Evolutionary conservation across 2,797 vertebrate genomes (phyloP), one percentile per base, ranked within the genome.

Genomic region (Trichosurus vulpecula): DNA sequence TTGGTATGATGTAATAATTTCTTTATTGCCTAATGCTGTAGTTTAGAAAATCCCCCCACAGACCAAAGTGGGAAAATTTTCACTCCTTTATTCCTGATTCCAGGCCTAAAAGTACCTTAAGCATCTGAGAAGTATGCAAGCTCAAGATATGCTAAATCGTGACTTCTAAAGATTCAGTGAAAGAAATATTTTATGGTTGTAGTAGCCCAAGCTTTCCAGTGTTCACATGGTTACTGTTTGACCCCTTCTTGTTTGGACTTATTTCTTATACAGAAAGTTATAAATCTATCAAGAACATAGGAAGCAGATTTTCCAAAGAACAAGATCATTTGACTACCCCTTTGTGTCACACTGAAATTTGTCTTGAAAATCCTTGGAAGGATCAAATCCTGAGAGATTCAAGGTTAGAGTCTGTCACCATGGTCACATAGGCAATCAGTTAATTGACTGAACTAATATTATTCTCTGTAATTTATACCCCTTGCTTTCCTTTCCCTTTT

Each of bases 201-300:
- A n/a, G 31, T 54, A 58, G 52, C 90, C n/a, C 54, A 87, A 95
- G 54, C 27, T 41, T 56, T 52, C 14, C 41, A 51, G 22, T 55
- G 41, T 53, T 27, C 35, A 90, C 6, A n/a, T 25, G 30, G 93
- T 87, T 93, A 52, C 90, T 90, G 57, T 16, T 3, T 90, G 35
- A 2, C 16, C 52, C 87, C 29, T 56, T 92, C n/a, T 93, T 35
- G 47, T 56, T 57, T 10, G 92, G 41, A 93, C 95, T 9, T 90
- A 30, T 92, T 93, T 57, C 81, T 52, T 93, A 10, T 30, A 90
- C 93, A 95, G 52, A 81, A 81, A 81, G n/a, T 81, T 81, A 81
- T 47, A 81, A 10, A 87, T 87, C 41, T 27, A 87, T 87, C 41
- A 87, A 51, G 10, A 87, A 87, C 74, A 87, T 12, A 87, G 47